These are phyloP conservation scores for Drosophila equinoxialis DNA, from an alignment of 1,140 invertebrate genomes.

Conservation along the genomic window DNA sequence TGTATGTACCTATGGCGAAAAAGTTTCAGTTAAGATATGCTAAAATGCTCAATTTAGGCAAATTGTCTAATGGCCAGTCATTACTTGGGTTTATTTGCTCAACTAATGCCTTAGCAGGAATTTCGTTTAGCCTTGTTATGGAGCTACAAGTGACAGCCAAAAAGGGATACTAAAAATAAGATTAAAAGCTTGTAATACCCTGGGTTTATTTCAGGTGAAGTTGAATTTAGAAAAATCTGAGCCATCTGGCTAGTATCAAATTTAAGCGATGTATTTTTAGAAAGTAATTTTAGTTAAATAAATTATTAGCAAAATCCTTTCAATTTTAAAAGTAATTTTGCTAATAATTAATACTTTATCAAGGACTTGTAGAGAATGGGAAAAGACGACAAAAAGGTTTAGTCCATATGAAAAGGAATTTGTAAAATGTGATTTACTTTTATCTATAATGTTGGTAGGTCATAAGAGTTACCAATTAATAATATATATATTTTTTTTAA, in stretches of 20 bases:
- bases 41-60: slow-evolving; percentile 1
- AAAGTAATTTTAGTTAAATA: background rate
- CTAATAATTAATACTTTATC: too few relatives aligned
- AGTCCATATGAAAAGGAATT: too few relatives aligned
- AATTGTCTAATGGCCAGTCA: slow-evolving; percentile 46
- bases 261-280: too few relatives aligned
- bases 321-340: too few relatives aligned
- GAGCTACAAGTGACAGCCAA: slow-evolving; percentile 30
- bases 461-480: too few relatives aligned
- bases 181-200: background rate
- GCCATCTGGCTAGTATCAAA: too few relatives aligned
- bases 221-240: too few relatives aligned
- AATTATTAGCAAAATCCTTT: background rate
- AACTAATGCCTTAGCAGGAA: slow-evolving; percentile 55
- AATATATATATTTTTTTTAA: too few relatives aligned
- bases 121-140: slow-evolving; percentile 41
- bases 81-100: slow-evolving; percentile 49
- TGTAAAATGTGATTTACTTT: too few relatives aligned
- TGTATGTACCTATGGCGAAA: background rate
- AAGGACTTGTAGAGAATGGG: too few relatives aligned
- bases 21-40: slow-evolving; percentile 4
- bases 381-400: too few relatives aligned
- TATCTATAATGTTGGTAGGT: too few relatives aligned
- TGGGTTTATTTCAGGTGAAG: background rate
- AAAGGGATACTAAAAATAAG: background rate